Base-by-base conservation (phyloP, 2,113 vertebrate species). In the Istiophorus platypterus region DNA sequence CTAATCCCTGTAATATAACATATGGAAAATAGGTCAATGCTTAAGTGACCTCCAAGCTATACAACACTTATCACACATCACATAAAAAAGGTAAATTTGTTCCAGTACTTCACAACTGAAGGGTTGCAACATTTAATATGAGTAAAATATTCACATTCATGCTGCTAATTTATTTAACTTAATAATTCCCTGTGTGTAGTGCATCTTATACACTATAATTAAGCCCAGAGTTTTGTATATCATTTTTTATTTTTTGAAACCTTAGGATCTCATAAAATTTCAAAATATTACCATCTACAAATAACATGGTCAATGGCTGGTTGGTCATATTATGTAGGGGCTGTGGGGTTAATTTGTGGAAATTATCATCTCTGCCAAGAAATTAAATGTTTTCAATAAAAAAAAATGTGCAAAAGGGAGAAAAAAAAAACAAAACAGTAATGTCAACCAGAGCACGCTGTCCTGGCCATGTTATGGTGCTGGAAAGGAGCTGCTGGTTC, bases 311-410 rank as follows among this genome's bases (percentile, higher is more conserved):
- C 2, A 18, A 49, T 49, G 51, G 2, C 9, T 24, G n/a, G n/a
- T 24, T n/a, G 10, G 51, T 54, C 51, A 24, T 5, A 12, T 54
- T 24, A 47, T 13, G 10, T 47, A 24, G 14, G 5, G 57, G 17
- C 27, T 64, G 42, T 56, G 52, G 1, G 59, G 9, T 41, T 39
- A 5, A 57, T 26, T 34, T 69, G 22, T 42, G 31, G 12, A 70
- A 56, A n/a, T 68, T 72, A 56, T 85, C 26, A 51, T 54, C 11
- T 69, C n/a, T 75, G 54, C 77, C 39, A 54, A 61, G 58, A 80
- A 58, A 58, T 29, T 0, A 64, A 75, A 66, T 42, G 18, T 63
- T 76, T 72, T 75, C n/a, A 26, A 45, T 64, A 63, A 69, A 7
- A 45, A 57, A 63, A 5, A 45, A 47, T 9, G 14, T 39, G n/a